Evolutionary conservation across 2,797 vertebrate genomes (phyloP), one percentile per base, ranked within the genome.

Genomic region (Lepilemur ruficaudatus): DNA sequence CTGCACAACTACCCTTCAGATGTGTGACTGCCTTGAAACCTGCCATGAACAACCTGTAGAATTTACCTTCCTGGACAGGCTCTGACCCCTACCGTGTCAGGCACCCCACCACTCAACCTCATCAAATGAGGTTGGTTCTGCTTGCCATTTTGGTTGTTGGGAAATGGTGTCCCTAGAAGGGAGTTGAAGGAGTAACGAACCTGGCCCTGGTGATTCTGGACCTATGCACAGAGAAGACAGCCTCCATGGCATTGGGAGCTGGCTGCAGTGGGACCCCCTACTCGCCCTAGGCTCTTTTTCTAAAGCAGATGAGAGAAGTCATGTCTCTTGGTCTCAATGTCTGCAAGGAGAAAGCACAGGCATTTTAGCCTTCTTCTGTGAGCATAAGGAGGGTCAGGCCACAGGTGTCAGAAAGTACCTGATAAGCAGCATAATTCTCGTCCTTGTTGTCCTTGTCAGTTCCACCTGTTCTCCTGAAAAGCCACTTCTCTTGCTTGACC

Each of bases 21-120:
- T n/a, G 18, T 28, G 25, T 72, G 63, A 41, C 46, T 2, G 12
- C 25, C 38, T 2, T 2, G 61, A 85, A 50, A 50, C 52, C 48
- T 32, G 7, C 17, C 0, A 0, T 25, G 9, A 70, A 25, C 1
- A 10, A 4, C 28, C 1, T 48, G 50, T 4, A 76, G 59, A 32
- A 17, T n/a, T 48, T 5, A 23, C 73, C 32, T 59, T 48, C 5
- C 11, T 1, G 38, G 20, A 13, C 12, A 14, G 72, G 32, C 30
- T 38, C 52, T 61, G 38, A 41, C 14, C 15, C 0, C 0, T 3
- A 5, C 7, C 4, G 17, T 1, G 8, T 50, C 43, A 15, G 75
- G 57, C 1, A 18, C 55, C 63, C 28, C 8, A 67, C 55, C 43
- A 13, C 15, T 28, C 35, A 13, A 10, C 5, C 32, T 67, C 30